Conservation (phyloP, 2,888 invertebrate species). For the Drosophila pseudotalamancana region DNA sequence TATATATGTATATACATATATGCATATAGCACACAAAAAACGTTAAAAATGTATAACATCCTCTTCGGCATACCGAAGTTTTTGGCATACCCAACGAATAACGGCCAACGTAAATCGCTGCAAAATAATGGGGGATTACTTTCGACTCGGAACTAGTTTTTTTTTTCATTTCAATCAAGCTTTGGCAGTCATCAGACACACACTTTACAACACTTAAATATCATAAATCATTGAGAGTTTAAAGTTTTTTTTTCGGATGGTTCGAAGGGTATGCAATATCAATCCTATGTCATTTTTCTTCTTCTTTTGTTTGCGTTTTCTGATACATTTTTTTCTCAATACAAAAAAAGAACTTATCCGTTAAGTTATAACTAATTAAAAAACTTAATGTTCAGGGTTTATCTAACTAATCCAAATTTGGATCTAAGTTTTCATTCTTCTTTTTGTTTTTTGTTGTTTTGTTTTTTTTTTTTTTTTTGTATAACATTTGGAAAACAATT, state of each 20-base stretch:
- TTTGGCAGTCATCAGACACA: too few species aligned
- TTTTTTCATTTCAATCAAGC: too few species aligned
- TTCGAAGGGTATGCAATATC: slow-evolving; percentile 36
- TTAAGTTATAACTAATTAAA: slow-evolving; percentile 63
- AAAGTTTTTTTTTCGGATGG: neutral
- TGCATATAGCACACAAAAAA: too few species aligned
- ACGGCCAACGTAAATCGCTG: too few species aligned
- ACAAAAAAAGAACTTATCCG: slow-evolving; percentile 60
- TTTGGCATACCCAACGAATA: too few species aligned
- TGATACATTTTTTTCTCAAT: slow-evolving; percentile 29
- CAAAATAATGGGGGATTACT: too few species aligned
- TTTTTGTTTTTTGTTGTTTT: neutral
- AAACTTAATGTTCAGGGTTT: slow-evolving; percentile 63
- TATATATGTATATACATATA: too few species aligned
- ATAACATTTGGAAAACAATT: slow-evolving; percentile 45
- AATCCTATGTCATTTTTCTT: slow-evolving; percentile 23
- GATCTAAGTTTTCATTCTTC: slow-evolving; percentile 5
- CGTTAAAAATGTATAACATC: too few species aligned
- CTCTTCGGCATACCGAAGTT: too few species aligned
- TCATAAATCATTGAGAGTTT: neutral
- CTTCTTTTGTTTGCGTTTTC: too few species aligned
- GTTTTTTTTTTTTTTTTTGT: slow-evolving; percentile 4
- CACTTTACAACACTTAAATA: too few species aligned
- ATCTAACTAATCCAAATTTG: slow-evolving; percentile 27
- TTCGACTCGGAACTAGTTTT: too few species aligned